A percentile compares a stretch with the other conserved stretches of the same genome.
Evolutionary conservation across 2,888 invertebrate species (phyloP).

Genomic region (Dioctria linearis): DNA sequence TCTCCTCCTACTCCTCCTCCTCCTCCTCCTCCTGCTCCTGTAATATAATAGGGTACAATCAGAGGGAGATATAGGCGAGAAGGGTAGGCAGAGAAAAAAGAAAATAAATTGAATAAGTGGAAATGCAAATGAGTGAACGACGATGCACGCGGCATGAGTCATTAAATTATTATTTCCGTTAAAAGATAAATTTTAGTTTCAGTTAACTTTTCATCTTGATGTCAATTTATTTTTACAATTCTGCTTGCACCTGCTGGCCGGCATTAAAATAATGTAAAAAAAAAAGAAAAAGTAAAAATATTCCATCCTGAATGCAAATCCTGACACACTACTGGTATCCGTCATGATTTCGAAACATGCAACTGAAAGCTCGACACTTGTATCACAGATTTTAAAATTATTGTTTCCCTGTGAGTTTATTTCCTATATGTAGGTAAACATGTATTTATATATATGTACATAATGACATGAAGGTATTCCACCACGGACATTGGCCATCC

Average conservation of each 20-base stretch:
- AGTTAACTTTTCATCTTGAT: constrained; percentile 31
- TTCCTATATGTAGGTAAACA: background rate
- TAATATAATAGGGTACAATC: too few species aligned
- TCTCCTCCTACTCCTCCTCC: too few species aligned
- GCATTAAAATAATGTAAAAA: background rate
- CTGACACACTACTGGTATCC: background rate
- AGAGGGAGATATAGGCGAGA: too few species aligned
- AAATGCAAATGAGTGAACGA: constrained; percentile 31
- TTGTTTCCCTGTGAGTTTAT: constrained; percentile 8
- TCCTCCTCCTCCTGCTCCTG: too few species aligned
- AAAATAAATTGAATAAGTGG: constrained; percentile 38
- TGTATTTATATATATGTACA: background rate
- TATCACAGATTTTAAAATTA: constrained; percentile 31
- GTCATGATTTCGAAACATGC: constrained; percentile 18
- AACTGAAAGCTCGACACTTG: constrained; percentile 4
- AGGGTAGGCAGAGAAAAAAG: background rate
- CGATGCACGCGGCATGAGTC: background rate
- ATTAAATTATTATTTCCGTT: constrained; percentile 29
- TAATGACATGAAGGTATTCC: background rate
- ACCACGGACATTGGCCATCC: background rate
- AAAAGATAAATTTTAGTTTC: constrained; percentile 40
- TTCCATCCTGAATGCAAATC: constrained; percentile 4
- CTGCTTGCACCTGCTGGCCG: constrained; percentile 5
- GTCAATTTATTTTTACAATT: constrained; percentile 20
- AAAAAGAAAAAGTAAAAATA: background rate